Base-by-base conservation (phyloP, 2,888 invertebrate genomes). In the Netelia fuscicornis region DNA sequence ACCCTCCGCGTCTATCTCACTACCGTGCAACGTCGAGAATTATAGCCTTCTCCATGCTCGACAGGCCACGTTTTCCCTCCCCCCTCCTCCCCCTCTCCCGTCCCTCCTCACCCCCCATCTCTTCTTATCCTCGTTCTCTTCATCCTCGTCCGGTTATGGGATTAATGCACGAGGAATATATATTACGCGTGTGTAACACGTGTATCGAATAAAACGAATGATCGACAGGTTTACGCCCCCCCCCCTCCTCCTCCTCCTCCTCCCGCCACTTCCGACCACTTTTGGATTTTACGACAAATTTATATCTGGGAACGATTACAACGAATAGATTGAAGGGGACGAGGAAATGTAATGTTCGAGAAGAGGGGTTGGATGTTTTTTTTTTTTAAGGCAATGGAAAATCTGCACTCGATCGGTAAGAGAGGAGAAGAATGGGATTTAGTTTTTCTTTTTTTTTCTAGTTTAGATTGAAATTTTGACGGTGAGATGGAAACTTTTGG, bases 101-200 rank as follows among this genome's bases (percentile, higher is more conserved):
- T 30, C 30, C 30, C 2, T 30, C 30, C 30, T 30, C 30, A 30
- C 5, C 3, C 3, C 2, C 76, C 62, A 20, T 20, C 20, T 1
- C 20, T 20, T 20, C 37, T 6, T 58, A 44, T 80, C 64, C 72
- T 30, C 71, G 72, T 60, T 25, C 85, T 82, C 82, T 71, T 75
- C 37, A 6, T 37, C 6, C 64, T 60, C 60, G 20, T 8, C 67
- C 74, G 83, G 81, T 84, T 71, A 84, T 81, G 67, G 84, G 79
- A 86, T 86, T 86, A 86, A 81, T 81, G 62, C 81, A 9, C 10
- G 37, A 25, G 64, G 70, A 60, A 70, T 60, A 11, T 37, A 58
- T 17, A 20, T 71, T 71, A 77, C 81, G 81, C 77, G 83, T 83
- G 74, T 13, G 70, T 80, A 81, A 83, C 83, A 13, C 13, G 52